These are phyloP conservation scores for Bombylius major DNA, from an alignment of 2,888 invertebrate species.

Conservation along the genomic window DNA sequence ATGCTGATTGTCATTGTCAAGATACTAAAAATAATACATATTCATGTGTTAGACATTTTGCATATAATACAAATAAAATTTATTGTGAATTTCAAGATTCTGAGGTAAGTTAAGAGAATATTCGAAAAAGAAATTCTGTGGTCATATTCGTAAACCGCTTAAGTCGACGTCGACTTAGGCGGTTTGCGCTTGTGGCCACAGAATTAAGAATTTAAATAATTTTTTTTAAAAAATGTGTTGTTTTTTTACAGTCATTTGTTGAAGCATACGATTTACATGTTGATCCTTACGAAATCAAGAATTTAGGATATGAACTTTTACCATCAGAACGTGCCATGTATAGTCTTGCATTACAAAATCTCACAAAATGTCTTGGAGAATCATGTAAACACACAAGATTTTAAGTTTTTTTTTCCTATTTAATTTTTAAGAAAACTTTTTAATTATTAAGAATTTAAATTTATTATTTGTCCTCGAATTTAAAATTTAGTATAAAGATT, in stretches of 20 bases:
- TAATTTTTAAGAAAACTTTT: no score
- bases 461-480: no score
- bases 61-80: slow-evolving; percentile 31
- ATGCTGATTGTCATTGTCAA: slow-evolving; percentile 71
- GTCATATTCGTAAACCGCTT: no score
- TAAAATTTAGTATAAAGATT: no score
- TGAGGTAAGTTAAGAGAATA: slow-evolving; percentile 27
- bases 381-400: slow-evolving; percentile 18
- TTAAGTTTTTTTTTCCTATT: neutral
- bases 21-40: slow-evolving; percentile 77
- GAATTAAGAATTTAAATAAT: neutral
- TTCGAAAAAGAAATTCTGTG: no score
- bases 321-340: slow-evolving; percentile 44
- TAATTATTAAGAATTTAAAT: no score
- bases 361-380: slow-evolving; percentile 27
- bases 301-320: slow-evolving; percentile 42
- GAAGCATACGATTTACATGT: slow-evolving; percentile 62
- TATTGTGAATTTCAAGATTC: slow-evolving; percentile 38
- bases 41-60: slow-evolving; percentile 57
- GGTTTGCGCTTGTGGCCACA: no score
- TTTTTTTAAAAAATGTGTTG: neutral
- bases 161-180: no score
- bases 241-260: slow-evolving; percentile 46
- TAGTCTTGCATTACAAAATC: slow-evolving; percentile 28
- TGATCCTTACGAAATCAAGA: slow-evolving; percentile 62